These are phyloP conservation scores for Polymixis flavicincta DNA, from an alignment of 2,888 invertebrate genomes.

Conservation along the genomic window DNA sequence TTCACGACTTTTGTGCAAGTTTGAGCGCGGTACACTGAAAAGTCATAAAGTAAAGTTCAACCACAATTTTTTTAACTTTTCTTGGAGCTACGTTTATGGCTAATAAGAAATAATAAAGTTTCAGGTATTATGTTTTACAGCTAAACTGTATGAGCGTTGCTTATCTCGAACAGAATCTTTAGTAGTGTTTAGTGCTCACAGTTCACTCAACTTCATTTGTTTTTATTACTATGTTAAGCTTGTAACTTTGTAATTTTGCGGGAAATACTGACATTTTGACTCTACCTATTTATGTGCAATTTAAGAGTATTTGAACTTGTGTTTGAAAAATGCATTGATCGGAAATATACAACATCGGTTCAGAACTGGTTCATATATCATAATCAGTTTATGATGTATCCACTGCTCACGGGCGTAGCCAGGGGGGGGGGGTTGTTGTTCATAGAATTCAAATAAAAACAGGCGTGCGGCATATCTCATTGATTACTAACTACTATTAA, in stretches of 20 bases:
- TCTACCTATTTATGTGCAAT: background rate
- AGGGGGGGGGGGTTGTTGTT: too few relatives aligned
- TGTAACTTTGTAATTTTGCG: background rate
- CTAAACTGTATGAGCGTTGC: constrained; percentile 27
- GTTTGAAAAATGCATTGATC: background rate
- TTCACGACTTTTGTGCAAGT: background rate
- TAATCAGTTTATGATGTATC: too few relatives aligned
- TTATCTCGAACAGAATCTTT: constrained; percentile 47
- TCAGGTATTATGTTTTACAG: constrained; percentile 26
- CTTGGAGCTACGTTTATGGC: background rate
- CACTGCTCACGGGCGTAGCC: too few relatives aligned
- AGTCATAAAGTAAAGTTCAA: too few relatives aligned
- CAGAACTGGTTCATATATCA: too few relatives aligned
- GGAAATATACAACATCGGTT: background rate
- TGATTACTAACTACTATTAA: too few relatives aligned
- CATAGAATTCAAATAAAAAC: too few relatives aligned
- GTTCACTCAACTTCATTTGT: constrained; percentile 34
- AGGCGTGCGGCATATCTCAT: too few relatives aligned
- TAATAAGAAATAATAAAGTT: constrained; percentile 10
- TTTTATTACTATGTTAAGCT: constrained; percentile 19
- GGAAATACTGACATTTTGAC: background rate
- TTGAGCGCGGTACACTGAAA: background rate
- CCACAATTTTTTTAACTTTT: too few relatives aligned
- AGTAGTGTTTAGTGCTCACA: constrained; percentile 31
- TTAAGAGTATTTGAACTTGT: background rate